A percentile compares a stretch with the other conserved stretches of the same genome.
Evolutionary conservation across 2,797 vertebrate genomes (phyloP).

Genomic region (Hapalemur alaotrensis): DNA sequence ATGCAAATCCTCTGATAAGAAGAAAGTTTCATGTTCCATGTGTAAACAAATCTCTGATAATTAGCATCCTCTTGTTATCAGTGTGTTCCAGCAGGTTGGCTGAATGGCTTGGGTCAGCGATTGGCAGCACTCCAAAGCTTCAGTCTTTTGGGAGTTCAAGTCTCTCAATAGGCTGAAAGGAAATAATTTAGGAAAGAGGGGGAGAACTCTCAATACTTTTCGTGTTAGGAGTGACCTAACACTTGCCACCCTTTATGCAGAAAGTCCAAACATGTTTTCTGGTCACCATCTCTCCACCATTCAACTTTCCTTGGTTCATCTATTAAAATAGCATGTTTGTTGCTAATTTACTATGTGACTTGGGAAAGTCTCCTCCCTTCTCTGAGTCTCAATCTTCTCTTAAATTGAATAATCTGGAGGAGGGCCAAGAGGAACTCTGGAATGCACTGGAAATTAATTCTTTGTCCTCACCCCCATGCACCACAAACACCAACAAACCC

Average conservation of each 20-base stretch:
- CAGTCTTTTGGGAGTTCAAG: not conserved
- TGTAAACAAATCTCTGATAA: conserved; percentile 64
- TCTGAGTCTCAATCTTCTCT: not conserved
- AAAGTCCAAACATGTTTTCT: not conserved
- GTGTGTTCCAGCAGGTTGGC: not conserved
- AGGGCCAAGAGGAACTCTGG: not conserved
- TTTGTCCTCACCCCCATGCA: not conserved
- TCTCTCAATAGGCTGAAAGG: not conserved
- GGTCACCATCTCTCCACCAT: not conserved
- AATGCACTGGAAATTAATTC: not conserved
- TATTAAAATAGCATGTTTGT: not conserved
- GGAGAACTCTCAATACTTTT: not conserved
- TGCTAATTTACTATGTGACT: not conserved
- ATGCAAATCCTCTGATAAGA: conserved; percentile 57
- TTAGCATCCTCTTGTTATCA: conserved; percentile 54
- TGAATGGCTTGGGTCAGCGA: conserved; percentile 22
- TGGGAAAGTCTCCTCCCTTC: not conserved
- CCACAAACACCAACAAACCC: not conserved
- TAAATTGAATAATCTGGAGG: not conserved
- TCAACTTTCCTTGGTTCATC: not conserved
- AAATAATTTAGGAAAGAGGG: conserved; percentile 1
- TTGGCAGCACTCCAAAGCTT: conserved; percentile 48
- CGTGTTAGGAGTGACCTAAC: not conserved
- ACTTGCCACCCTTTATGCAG: not conserved
- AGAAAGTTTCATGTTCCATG: conserved; percentile 59